These are phyloP conservation scores for Melieria picta DNA, from an alignment of 2,888 invertebrate species.

Conservation along the genomic window DNA sequence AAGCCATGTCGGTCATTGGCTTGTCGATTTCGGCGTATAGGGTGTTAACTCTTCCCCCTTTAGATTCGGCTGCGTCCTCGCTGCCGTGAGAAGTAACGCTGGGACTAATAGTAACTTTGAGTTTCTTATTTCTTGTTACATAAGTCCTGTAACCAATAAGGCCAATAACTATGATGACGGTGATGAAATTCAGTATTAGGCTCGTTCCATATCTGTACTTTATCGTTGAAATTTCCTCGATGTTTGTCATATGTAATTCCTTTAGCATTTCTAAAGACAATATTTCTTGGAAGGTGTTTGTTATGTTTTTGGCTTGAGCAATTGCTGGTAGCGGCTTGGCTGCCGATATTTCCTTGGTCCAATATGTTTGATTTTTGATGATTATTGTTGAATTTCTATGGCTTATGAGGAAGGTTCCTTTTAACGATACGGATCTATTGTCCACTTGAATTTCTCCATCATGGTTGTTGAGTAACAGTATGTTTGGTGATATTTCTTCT, in stretches of 20 bases:
- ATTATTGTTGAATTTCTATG: neutral
- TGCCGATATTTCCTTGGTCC: neutral
- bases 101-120: neutral
- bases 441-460: slow-evolving; percentile 13
- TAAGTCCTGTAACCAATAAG: neutral
- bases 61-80: neutral
- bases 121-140: neutral
- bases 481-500: slow-evolving; percentile 19
- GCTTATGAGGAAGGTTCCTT: neutral
- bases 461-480: slow-evolving; percentile 25
- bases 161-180: slow-evolving; percentile 7
- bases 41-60: neutral
- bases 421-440: neutral
- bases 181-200: slow-evolving; percentile 15
- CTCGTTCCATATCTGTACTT: slow-evolving; percentile 23
- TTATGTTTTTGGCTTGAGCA: slow-evolving; percentile 14
- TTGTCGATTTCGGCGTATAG: too few species aligned
- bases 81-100: neutral
- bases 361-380: neutral
- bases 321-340: slow-evolving; percentile 5
- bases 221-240: slow-evolving; percentile 8
- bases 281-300: slow-evolving; percentile 19
- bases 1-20: too few species aligned
- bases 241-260: slow-evolving; percentile 18
- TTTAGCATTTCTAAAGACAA: slow-evolving; percentile 16